Conservation (phyloP, 1,140 invertebrate species). For the Brachionus sp. region DNA sequence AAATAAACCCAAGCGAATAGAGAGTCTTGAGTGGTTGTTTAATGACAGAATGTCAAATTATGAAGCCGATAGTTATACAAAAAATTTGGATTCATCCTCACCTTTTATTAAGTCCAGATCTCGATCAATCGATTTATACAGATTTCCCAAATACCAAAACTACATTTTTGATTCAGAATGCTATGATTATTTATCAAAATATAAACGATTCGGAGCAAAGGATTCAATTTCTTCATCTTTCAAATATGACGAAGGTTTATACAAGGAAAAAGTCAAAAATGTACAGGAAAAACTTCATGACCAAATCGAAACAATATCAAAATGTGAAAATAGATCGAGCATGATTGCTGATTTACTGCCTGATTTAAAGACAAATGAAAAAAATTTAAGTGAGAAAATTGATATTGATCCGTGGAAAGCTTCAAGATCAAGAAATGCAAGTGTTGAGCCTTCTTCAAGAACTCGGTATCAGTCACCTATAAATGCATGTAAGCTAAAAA, state of each 20-base stretch:
- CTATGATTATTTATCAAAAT: neutral
- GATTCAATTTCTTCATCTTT: neutral
- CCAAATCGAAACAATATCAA: slow-evolving; percentile 65
- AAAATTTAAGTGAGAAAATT: slow-evolving; percentile 76
- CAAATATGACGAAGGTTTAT: neutral
- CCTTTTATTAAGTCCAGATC: neutral
- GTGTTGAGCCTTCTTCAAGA: slow-evolving; percentile 78
- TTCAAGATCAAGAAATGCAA: slow-evolving; percentile 87
- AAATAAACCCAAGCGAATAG: slow-evolving; percentile 77
- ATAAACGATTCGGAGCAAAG: neutral
- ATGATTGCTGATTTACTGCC: slow-evolving; percentile 52
- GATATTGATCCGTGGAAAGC: slow-evolving; percentile 89
- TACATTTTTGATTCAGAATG: neutral
- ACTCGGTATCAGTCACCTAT: slow-evolving; percentile 92
- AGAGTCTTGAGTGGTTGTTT: slow-evolving; percentile 96
- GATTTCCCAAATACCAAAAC: slow-evolving; percentile 48
- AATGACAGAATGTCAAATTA: slow-evolving; percentile 70
- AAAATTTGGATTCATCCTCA: neutral
- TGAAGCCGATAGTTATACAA: slow-evolving; percentile 63
- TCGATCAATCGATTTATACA: slow-evolving; percentile 51
- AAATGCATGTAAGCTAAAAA: slow-evolving; percentile 68
- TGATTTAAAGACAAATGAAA: slow-evolving; percentile 64
- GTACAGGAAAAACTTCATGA: neutral
- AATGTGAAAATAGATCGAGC: slow-evolving; percentile 60
- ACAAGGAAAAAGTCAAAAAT: slow-evolving; percentile 63